phyloP scores from a whole-genome alignment of 2,888 invertebrate genomes.

The Odontocerum albicorne region DNA sequence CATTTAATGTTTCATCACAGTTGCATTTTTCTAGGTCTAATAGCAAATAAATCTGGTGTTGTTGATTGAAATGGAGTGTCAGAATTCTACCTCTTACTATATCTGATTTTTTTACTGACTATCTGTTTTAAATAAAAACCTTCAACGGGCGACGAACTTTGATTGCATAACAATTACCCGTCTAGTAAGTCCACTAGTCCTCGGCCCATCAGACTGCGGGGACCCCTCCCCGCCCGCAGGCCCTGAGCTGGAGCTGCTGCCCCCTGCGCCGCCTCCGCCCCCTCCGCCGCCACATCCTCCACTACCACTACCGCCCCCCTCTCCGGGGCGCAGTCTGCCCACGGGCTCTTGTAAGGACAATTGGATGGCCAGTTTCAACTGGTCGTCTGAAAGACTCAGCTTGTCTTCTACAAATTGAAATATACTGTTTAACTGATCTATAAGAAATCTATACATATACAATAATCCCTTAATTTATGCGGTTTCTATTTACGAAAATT shows the following conservation, averaged over 20 bases:
- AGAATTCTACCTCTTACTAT: too few species aligned
- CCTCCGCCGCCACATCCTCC: conserved; percentile 2
- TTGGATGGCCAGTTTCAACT: conserved; percentile 55
- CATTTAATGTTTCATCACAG: too few species aligned
- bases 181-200: conserved; percentile 18
- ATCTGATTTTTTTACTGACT: too few species aligned
- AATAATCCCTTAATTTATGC: too few species aligned
- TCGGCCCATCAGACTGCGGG: conserved; percentile 15
- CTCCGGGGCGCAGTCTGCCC: conserved; percentile 17
- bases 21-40: too few species aligned
- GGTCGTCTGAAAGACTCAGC: conserved; percentile 45
- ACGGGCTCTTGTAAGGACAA: conserved; percentile 53
- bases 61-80: too few species aligned
- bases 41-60: too few species aligned
- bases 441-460: too few species aligned
- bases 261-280: conserved; percentile 3
- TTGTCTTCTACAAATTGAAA: conserved; percentile 31
- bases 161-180: conserved; percentile 15
- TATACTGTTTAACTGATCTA: background rate
- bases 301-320: too few species aligned
- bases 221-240: conserved; percentile 10
- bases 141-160: too few species aligned
- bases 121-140: too few species aligned
- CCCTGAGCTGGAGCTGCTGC: conserved; percentile 11
- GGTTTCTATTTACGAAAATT: too few species aligned